These are phyloP conservation scores for Chymomyza fuscimana DNA, from an alignment of 2,888 invertebrate genomes.

Conservation along the genomic window DNA sequence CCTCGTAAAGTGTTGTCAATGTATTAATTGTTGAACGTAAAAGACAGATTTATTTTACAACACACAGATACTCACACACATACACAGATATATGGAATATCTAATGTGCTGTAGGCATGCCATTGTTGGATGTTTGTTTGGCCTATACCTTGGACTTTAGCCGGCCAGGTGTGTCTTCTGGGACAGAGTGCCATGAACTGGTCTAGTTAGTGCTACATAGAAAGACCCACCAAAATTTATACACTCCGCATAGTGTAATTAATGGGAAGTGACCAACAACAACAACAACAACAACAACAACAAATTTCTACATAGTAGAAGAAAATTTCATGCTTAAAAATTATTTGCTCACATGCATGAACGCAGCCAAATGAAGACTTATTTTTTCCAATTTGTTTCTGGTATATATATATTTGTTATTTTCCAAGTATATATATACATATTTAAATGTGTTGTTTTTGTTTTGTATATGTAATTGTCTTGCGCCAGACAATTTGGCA, in stretches of 20 bases:
- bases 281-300: constrained; percentile 17
- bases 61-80: neutral
- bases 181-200: neutral
- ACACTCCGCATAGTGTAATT: constrained; percentile 42
- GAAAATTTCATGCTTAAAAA: constrained; percentile 31
- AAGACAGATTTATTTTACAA: constrained; percentile 48
- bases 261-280: constrained; percentile 34
- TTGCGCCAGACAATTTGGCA: constrained; percentile 60
- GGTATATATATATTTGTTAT: neutral
- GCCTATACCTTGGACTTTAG: constrained; percentile 24
- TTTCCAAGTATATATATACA: neutral
- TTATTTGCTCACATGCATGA: constrained; percentile 48
- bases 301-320: constrained; percentile 18
- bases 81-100: neutral
- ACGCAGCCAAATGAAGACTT: constrained; percentile 37
- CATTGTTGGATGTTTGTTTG: constrained; percentile 14
- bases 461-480: constrained; percentile 5
- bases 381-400: neutral
- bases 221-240: neutral
- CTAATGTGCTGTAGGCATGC: neutral
- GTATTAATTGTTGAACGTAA: constrained; percentile 51
- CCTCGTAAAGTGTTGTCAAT: constrained; percentile 28
- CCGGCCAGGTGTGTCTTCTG: constrained; percentile 17
- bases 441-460: neutral
- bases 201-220: neutral